A percentile compares a stretch with the other conserved stretches of the same genome.
phyloP scores from a whole-genome alignment of 92 coral and sea anemone genomes.

The Umimayanthus kanabou region DNA sequence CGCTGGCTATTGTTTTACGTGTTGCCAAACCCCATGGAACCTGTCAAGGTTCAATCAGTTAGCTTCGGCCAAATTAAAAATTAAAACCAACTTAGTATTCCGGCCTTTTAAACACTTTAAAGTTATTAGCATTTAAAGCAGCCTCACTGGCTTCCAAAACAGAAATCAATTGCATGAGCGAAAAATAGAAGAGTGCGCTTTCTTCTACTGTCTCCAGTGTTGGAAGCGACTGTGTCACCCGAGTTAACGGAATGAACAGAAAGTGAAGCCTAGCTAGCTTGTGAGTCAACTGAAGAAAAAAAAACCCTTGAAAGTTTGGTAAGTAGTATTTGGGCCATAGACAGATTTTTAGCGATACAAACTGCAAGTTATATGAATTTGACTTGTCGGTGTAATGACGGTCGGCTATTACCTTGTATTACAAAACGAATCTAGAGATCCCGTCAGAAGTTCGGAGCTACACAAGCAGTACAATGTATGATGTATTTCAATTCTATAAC shows the following conservation, averaged over 20 bases:
- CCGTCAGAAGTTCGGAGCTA: no score
- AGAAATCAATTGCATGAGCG: background rate
- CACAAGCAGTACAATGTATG: background rate
- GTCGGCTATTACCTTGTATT: no score
- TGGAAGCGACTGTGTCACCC: background rate
- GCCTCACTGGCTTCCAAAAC: background rate
- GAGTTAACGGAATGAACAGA: no score
- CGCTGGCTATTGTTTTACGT: background rate
- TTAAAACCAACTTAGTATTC: constrained; percentile 5
- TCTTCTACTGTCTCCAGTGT: background rate
- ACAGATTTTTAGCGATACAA: background rate
- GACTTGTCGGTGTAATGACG: background rate
- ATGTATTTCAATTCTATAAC: background rate
- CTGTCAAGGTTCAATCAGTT: background rate
- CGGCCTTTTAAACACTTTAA: background rate
- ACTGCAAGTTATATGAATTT: background rate
- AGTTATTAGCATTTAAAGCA: background rate
- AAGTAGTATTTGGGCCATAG: background rate
- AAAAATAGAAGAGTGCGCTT: no score
- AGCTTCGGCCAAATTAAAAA: constrained; percentile 9
- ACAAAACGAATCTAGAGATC: background rate
- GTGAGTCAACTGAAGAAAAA: background rate
- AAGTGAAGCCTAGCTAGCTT: background rate
- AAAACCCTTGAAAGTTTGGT: no score
- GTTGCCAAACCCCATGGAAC: background rate